Base-by-base conservation (phyloP, 2,797 vertebrate genomes). In the Naso thynnoides region DNA sequence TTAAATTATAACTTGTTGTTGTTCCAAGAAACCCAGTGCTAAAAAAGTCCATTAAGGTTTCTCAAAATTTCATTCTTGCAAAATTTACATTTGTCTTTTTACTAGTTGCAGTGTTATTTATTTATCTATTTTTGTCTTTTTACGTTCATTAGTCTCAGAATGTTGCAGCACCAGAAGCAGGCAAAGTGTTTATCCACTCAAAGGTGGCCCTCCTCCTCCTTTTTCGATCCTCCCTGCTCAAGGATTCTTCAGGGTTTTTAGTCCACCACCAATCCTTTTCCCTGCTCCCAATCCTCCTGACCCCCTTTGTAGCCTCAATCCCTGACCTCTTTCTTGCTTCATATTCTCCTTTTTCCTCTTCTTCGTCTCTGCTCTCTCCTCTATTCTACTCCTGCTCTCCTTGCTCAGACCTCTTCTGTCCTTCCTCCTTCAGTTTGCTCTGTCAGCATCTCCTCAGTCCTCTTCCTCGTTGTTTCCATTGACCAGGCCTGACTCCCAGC, bases 401-500 rank as follows among this genome's bases (percentile, higher is more conserved):
- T 36, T 36, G 24, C n/a, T 62, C 65, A 73, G 48, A 13, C 45
- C n/a, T 53, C 33, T 24, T n/a, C 14, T 3, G 52, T 29, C 15
- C 15, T 27, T 19, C 33, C 8, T 62, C 50, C 21, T 21, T 69
- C n/a, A 27, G 16, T 52, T 67, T 5, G 1, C 27, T 41, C 19
- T 19, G 16, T 70, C 50, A 39, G 1, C 9, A 1, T 38, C 52
- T 66, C 33, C 67, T 89, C 83, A 85, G 58, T 90, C 42, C 1
- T 86, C 78, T 5, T 89, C 89, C n/a, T 69, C 47, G 15, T 70
- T 79, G 74, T 83, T 75, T 39, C 88, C 90, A 39, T 91, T 91
- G 76, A 94, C 50, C 54, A 87, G 84, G 3, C 95, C 94, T 0
- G 93, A 79, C 82, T 96, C 95, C 96, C 96, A 96, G 71, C 86